Evolutionary conservation across 2,888 invertebrate species (phyloP), one percentile per base, ranked within the genome.

Genomic region (Margaritifera margaritifera): DNA sequence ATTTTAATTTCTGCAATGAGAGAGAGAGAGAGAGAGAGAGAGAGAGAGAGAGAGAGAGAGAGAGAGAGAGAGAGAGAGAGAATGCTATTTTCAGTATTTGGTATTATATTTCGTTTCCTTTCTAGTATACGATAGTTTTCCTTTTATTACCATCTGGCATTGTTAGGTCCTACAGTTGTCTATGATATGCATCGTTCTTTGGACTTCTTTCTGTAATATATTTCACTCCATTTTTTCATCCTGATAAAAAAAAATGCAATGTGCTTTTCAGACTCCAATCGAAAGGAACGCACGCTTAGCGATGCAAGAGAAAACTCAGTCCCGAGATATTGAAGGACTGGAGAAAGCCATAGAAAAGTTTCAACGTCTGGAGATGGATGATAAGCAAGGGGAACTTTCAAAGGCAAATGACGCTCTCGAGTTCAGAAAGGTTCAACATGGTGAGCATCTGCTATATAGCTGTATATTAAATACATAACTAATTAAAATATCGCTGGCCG

Each of bases 341-440:
- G 56, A 71, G 59, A 63, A 62, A 53, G 69, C 71, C 11, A 68
- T 76, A 2, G 65, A 71, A 11, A 66, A 60, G 24, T 76, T 73
- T 31, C 61, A 64, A 25, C 18, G 56, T 18, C 57, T 71, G 52
- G 69, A 62, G 56, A 20, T 76, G 31, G 73, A 73, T 6, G 76
- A 76, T 20, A 72, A 65, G 18, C 56, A 55, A 52, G 76, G 76
- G 4, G 71, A 71, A 20, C 64, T 71, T 15, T 52, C 66, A 20
- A 58, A 60, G 22, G 76, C 72, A 18, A 55, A 69, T 24, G 73
- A 76, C 20, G 71, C 69, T n/a, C 55, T 69, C 1, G 69, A 71
- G 22, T 66, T 60, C 31, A 56, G 69, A 52, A 64, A 65, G 24
- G 57, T 73, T 19, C 66, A 63, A 51, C 64, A 69, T 69, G 72